Base-by-base conservation (phyloP, 53 echinoderm and acorn worm genomes). In the Antedon mediterranea region DNA sequence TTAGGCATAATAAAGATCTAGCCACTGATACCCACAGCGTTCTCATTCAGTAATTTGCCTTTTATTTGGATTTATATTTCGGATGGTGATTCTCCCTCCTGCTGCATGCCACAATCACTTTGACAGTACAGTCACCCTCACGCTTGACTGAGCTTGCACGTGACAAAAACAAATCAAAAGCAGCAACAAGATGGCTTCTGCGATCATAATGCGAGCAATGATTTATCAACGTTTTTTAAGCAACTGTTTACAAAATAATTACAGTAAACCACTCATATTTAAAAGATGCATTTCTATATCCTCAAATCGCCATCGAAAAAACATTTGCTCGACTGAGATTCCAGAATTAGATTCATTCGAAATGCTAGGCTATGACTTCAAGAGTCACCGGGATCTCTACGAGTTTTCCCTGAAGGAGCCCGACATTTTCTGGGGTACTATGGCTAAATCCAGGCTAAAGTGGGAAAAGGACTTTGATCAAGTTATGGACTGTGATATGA, bases 401-500 rank as follows among this genome's bases (percentile, higher is more conserved):
- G 81, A 87, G 13, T 95, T 95, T 74, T 91, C 91, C 0, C 77
- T 95, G 37, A 83, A 80, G 34, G 84, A 92, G 34, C 97, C 97
- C 18, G 97, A 89, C 28, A 72, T 77, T 34, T 95, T 95, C 76
- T 95, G 97, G 97, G 91, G 91, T 74, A 92, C 88, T 6, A 79
- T 95, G 28, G 97, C 89, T 28, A 87, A 82, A 41, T 87, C 89
- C 4, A 87, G 97, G 75, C 75, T 95, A 26, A 87, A 75, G 11
- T 95, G 97, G 97, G 81, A 76, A 73, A 72, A 85, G 76, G 91
- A 95, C 29, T 95, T 95, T 76, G 83, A 84, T 77, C 75, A 89
- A 71, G 86, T 84, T 14, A 89, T 87, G 75, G 91, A 95, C 74
- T 92, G 89, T 76, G 70, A 95, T 72, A 80, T 92, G 75, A 71